These are phyloP conservation scores for Epicauta chinensis DNA, from an alignment of 1,140 invertebrate genomes.

Conservation along the genomic window DNA sequence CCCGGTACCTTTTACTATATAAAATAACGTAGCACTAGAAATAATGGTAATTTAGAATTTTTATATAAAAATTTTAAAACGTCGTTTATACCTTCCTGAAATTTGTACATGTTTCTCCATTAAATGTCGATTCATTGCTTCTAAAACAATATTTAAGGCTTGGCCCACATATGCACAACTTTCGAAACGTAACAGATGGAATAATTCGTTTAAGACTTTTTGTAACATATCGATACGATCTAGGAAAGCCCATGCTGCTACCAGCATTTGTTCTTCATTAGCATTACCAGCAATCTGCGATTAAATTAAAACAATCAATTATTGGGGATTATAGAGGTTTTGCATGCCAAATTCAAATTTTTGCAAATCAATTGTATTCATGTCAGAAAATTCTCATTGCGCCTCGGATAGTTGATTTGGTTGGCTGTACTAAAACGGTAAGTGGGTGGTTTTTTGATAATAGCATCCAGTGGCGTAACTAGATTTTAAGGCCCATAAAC, in stretches of 20 bases:
- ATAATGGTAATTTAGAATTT: too few relatives aligned
- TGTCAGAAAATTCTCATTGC: too few relatives aligned
- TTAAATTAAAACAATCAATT: neutral
- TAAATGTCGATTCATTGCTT: slow-evolving; percentile 80
- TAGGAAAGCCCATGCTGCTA: slow-evolving; percentile 71
- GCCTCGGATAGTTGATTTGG: too few relatives aligned
- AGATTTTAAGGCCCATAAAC: too few relatives aligned
- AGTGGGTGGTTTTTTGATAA: too few relatives aligned
- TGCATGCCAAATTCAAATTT: neutral
- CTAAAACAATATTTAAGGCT: slow-evolving; percentile 70
- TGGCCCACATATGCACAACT: slow-evolving; percentile 62
- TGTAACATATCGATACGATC: slow-evolving; percentile 73
- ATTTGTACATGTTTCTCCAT: slow-evolving; percentile 86
- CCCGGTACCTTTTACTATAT: slow-evolving; percentile 84
- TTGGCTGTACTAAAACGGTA: too few relatives aligned
- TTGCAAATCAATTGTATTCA: neutral
- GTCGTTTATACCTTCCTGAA: slow-evolving; percentile 86
- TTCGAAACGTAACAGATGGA: slow-evolving; percentile 82
- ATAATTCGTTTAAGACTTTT: slow-evolving; percentile 85
- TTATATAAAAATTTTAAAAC: too few relatives aligned
- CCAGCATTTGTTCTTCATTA: slow-evolving; percentile 83
- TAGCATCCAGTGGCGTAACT: too few relatives aligned
- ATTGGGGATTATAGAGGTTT: neutral
- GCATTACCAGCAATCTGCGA: slow-evolving; percentile 81
- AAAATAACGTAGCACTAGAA: slow-evolving; percentile 84